These are phyloP conservation scores for Heliangelus exortis DNA, from an alignment of 2,797 vertebrate genomes.

Conservation along the genomic window DNA sequence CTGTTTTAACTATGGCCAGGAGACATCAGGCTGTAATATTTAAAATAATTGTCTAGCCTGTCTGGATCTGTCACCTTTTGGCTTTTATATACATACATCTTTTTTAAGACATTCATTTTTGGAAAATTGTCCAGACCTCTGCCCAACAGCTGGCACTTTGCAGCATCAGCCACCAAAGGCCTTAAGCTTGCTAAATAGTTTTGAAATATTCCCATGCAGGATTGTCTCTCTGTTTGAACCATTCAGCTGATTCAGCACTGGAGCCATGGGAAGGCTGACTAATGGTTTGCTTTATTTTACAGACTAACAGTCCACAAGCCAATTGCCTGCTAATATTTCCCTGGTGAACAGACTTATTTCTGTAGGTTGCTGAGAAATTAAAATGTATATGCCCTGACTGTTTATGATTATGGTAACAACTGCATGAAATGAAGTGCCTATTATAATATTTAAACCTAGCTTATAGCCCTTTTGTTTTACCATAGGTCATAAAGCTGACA, in stretches of 20 bases:
- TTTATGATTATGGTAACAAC: not conserved
- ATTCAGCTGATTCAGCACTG: constrained; percentile 27
- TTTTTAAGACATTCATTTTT: not conserved
- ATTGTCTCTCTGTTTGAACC: not conserved
- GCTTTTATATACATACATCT: not conserved
- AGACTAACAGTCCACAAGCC: not conserved
- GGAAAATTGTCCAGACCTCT: not conserved
- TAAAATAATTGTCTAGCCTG: not conserved
- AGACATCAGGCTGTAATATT: not conserved
- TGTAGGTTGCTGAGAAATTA: not conserved
- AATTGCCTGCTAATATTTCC: not conserved
- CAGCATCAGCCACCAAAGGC: not conserved
- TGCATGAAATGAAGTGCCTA: not conserved
- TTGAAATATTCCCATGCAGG: not conserved
- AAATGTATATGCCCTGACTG: not conserved
- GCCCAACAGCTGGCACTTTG: not conserved
- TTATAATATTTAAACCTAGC: accelerated
- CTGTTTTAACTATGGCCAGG: not conserved
- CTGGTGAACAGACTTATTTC: not conserved
- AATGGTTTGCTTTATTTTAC: constrained; percentile 56
- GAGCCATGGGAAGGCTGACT: not conserved
- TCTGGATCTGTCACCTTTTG: not conserved
- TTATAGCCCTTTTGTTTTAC: not conserved
- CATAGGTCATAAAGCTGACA: not conserved
- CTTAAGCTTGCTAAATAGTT: not conserved